Percentiles rank a stretch among this genome's conserved stretches.
These are phyloP conservation scores for Chelonia mydas DNA, from an alignment of 2,797 vertebrate genomes.

Conservation along the genomic window DNA sequence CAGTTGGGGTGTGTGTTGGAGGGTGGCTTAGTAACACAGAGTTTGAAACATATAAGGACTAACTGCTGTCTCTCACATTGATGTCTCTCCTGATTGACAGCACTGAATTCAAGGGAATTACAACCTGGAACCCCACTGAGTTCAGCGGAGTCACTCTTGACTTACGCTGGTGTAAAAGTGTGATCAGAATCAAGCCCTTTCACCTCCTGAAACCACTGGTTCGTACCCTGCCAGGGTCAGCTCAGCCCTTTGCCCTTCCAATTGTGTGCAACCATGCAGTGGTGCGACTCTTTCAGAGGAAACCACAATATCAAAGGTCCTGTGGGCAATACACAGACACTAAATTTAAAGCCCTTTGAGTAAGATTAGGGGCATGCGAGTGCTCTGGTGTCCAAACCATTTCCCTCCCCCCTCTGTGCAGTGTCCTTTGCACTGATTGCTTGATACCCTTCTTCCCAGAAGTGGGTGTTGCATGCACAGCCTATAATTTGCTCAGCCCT, in stretches of 20 bases:
- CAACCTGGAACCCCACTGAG: background rate
- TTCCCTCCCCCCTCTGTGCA: background rate
- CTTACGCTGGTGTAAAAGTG: background rate
- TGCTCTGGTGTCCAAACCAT: background rate
- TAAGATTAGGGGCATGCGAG: background rate
- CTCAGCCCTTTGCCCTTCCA: background rate
- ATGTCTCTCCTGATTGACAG: too few species aligned
- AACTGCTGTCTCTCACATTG: background rate
- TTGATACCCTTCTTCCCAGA: background rate
- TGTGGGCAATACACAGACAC: background rate
- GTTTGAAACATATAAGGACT: background rate
- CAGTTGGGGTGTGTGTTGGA: too few species aligned
- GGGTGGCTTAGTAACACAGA: background rate
- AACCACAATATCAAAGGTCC: background rate
- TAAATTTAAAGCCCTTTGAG: background rate
- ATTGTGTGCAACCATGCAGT: background rate
- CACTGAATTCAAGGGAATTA: background rate
- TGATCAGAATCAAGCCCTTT: slow-evolving; percentile 23
- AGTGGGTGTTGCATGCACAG: background rate
- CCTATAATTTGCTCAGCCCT: background rate
- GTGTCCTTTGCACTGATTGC: background rate
- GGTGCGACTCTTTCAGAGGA: background rate
- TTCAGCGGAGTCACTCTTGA: background rate
- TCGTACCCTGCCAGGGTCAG: slow-evolving; percentile 25
- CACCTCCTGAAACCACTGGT: slow-evolving; percentile 32